Base-by-base conservation (phyloP, 1,140 invertebrate species). In the Aphaenogaster rudis region DNA sequence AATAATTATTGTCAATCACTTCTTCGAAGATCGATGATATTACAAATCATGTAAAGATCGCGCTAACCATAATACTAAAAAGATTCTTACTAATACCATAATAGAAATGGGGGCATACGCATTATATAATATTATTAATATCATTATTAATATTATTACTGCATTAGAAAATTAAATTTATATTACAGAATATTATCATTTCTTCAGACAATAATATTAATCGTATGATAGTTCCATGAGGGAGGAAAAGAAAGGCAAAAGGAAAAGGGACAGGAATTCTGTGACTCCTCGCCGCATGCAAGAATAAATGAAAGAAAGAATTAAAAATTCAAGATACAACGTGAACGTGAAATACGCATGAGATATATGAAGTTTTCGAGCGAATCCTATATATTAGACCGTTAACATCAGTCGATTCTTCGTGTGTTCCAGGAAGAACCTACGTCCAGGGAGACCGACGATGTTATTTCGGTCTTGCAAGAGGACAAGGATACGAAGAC, bases 391-490 rank as follows among this genome's bases (percentile, higher is more conserved):
- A 8, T 48, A 8, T 48, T 42, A 78, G 28, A 28, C 7, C 52
- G 39, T 50, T 89, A 39, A 89, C 21, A 59, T 21, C 48, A 87
- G 13, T 1, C 17, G 6, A 39, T 57, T 2, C 1, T n/a, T 39
- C 48, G 15, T 91, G 50, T 91, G 89, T 91, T 91, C 15, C 63
- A 91, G 89, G 81, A 90, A 36, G 89, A 90, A 52, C 8, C 28
- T 1, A 39, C 21, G 17, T 77, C 79, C 71, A 77, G 54, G 28
- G 89, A 91, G 7, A 77, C 39, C 2, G 71, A 88, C 36, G 39
- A 61, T 6, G 21, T 4, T 69, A n/a, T 57, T 69, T 72, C 63
- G 0, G 36, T 72, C 0, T 2, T 66, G 54, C 87, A 88, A 67
- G 79, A 71, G 17, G 33, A 78, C 50, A 84, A 88, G 17, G 77